These are phyloP conservation scores for Xylota sylvarum DNA, from an alignment of 2,888 invertebrate species.

Conservation along the genomic window DNA sequence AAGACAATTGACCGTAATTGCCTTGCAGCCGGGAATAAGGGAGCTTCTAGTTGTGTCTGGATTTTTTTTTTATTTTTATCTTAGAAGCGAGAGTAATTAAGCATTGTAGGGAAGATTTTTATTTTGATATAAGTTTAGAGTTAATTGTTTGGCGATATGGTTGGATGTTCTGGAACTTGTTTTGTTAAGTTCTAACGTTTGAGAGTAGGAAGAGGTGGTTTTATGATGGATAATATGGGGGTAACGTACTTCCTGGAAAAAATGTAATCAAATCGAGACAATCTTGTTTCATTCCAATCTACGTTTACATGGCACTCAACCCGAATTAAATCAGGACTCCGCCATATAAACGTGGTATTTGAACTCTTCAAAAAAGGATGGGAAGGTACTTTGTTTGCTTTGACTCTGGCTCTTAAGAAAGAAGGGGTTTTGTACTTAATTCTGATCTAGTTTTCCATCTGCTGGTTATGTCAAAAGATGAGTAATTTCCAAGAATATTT, in stretches of 20 bases:
- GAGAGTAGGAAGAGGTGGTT: background rate
- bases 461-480: no score
- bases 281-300: no score
- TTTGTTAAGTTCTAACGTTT: background rate
- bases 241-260: background rate
- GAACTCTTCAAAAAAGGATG: no score
- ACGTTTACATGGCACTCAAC: no score
- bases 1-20: conserved; percentile 54
- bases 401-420: no score
- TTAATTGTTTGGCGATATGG: conserved; percentile 39
- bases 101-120: conserved; percentile 16
- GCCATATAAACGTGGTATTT: no score
- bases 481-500: no score
- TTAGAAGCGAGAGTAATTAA: conserved; percentile 40
- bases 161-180: conserved; percentile 5
- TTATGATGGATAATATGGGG: background rate
- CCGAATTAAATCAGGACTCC: no score
- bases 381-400: no score
- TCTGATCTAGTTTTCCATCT: no score
- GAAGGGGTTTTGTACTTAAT: no score
- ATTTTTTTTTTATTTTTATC: background rate
- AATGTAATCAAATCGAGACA: no score
- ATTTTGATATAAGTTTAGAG: conserved; percentile 42
- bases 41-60: background rate
- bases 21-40: conserved; percentile 14